Evolutionary conservation across 2,113 vertebrate genomes (phyloP).

Genomic region (Peromyscus maniculatus): DNA sequence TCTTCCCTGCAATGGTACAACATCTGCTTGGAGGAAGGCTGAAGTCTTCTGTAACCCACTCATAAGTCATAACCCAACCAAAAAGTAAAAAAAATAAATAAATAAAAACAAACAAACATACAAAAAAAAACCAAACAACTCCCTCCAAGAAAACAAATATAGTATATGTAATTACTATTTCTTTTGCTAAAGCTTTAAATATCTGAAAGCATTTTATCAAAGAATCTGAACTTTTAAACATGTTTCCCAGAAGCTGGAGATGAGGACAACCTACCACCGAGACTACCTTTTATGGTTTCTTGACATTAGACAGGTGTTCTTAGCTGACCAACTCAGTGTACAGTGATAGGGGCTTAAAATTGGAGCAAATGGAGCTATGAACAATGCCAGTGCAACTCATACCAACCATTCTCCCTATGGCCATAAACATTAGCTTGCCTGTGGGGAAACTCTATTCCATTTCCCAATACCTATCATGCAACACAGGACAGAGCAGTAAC

Average conservation of each 20-base stretch:
- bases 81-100: background rate
- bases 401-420: no score
- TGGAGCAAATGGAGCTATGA: background rate
- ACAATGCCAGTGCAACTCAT: background rate
- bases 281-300: background rate
- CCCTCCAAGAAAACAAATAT: background rate
- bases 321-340: background rate
- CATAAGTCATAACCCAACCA: background rate
- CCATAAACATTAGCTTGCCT: background rate
- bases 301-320: background rate
- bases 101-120: no score
- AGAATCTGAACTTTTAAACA: background rate
- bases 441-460: background rate
- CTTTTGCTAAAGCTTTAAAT: conserved; percentile 6
- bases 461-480: background rate
- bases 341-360: background rate
- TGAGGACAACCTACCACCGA: background rate
- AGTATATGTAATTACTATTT: background rate
- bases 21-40: background rate
- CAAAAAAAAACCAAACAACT: background rate
- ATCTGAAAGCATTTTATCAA: background rate
- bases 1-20: background rate
- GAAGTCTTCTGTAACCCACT: background rate
- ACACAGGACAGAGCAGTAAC: background rate
- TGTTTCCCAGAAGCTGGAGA: background rate